phyloP scores from a whole-genome alignment of 2,888 invertebrate genomes.

The Caenorhabditis sp. region DNA sequence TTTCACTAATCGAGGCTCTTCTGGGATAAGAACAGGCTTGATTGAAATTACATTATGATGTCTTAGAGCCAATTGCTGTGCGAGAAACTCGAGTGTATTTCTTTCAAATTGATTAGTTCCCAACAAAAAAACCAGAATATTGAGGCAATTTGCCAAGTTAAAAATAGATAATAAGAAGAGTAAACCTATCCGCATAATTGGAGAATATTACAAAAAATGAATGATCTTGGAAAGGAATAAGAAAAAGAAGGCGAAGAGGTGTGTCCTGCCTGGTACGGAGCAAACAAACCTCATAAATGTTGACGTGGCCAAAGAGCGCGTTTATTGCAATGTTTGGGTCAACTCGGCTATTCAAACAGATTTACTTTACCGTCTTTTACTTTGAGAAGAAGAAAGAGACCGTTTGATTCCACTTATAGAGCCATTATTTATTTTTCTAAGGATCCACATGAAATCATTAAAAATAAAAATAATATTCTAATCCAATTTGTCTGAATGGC shows the following conservation, averaged over 20 bases:
- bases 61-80: slow-evolving; percentile 68
- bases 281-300: slow-evolving; percentile 18
- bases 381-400: neutral
- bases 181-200: slow-evolving; percentile 18
- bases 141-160: slow-evolving; percentile 42
- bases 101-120: slow-evolving; percentile 69
- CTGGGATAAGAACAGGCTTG: slow-evolving; percentile 70
- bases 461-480: too few species aligned
- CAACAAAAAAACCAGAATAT: slow-evolving; percentile 67
- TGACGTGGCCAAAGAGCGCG: slow-evolving; percentile 37
- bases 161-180: slow-evolving; percentile 18
- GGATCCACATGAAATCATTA: too few species aligned
- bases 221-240: slow-evolving; percentile 7
- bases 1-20: slow-evolving; percentile 68
- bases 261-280: slow-evolving; percentile 33
- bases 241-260: slow-evolving; percentile 3
- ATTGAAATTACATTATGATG: slow-evolving; percentile 66
- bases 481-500: too few species aligned
- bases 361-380: slow-evolving; percentile 9
- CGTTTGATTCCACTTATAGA: neutral
- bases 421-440: neutral
- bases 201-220: neutral
- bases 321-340: slow-evolving; percentile 19
- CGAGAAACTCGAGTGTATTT: slow-evolving; percentile 65
- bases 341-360: slow-evolving; percentile 41